Evolutionary conservation across 2,113 vertebrate genomes (phyloP).

Genomic region (Eptesicus fuscus): DNA sequence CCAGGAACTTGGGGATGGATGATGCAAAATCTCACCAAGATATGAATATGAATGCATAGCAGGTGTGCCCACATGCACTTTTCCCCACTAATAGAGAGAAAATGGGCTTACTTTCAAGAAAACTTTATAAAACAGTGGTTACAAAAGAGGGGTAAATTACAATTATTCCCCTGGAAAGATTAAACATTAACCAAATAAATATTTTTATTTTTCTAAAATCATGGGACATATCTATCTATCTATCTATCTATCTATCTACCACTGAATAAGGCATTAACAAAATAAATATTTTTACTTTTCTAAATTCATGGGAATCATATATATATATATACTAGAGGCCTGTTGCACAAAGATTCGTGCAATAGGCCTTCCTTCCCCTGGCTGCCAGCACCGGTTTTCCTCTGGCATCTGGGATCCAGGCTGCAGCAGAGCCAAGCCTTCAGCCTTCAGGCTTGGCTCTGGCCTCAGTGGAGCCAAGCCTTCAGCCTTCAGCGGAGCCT

Average conservation of each 20-base stretch:
- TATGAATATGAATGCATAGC: neutral
- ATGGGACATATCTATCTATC: neutral
- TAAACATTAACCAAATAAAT: neutral
- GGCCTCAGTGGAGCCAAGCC: too few relatives aligned
- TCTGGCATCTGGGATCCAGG: too few relatives aligned
- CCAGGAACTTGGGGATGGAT: neutral
- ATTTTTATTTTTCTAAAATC: slow-evolving; percentile 18
- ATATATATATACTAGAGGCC: neutral
- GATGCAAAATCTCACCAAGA: neutral
- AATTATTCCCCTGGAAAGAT: neutral
- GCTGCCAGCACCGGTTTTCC: too few relatives aligned
- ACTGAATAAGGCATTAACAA: neutral
- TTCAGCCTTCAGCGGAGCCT: too few relatives aligned
- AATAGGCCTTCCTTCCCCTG: too few relatives aligned
- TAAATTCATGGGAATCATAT: neutral
- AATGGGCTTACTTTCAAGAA: neutral
- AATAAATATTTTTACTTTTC: neutral
- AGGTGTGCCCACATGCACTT: neutral
- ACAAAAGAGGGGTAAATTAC: neutral
- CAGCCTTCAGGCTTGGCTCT: too few relatives aligned
- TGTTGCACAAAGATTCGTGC: too few relatives aligned
- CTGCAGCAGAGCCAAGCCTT: too few relatives aligned
- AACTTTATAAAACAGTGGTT: neutral
- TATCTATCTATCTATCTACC: too few relatives aligned
- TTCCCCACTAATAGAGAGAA: neutral